Conservation (phyloP, 2,113 vertebrate genomes). For the Menidia beryllina region DNA sequence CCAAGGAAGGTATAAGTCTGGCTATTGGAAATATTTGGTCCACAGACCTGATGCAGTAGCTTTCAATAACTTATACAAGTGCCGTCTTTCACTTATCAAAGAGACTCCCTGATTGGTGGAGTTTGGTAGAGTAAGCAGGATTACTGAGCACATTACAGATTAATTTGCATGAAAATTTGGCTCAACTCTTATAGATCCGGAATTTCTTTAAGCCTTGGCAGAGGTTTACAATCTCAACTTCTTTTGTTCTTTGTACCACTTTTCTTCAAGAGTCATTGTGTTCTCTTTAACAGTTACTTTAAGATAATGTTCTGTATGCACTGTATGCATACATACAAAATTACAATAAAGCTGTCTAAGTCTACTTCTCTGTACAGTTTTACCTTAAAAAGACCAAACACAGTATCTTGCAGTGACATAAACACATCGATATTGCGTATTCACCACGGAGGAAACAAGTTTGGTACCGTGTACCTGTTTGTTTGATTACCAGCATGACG, state of each 20-base stretch:
- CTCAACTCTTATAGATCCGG: background rate
- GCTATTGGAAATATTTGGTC: constrained; percentile 4
- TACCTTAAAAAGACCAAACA: background rate
- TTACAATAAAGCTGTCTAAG: too few relatives aligned
- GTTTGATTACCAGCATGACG: background rate
- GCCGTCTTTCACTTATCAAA: background rate
- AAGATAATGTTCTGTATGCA: too few relatives aligned
- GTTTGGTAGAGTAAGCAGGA: background rate
- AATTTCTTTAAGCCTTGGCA: background rate
- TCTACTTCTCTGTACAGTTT: background rate
- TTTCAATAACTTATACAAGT: constrained; percentile 9
- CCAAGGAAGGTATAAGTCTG: constrained; percentile 27
- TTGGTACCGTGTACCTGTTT: background rate
- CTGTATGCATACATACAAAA: too few relatives aligned
- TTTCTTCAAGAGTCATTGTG: background rate
- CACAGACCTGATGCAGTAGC: background rate
- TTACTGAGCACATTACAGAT: background rate
- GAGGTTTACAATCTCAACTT: background rate
- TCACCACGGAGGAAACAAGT: background rate
- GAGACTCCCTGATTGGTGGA: background rate
- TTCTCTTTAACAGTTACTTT: background rate
- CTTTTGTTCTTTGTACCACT: background rate
- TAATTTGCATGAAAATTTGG: background rate
- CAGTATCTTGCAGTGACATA: background rate
- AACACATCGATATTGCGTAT: background rate